A percentile compares a stretch with the other conserved stretches of the same genome.
Conservation (phyloP, 2,113 vertebrate species). For the Hippocampus zosterae region DNA sequence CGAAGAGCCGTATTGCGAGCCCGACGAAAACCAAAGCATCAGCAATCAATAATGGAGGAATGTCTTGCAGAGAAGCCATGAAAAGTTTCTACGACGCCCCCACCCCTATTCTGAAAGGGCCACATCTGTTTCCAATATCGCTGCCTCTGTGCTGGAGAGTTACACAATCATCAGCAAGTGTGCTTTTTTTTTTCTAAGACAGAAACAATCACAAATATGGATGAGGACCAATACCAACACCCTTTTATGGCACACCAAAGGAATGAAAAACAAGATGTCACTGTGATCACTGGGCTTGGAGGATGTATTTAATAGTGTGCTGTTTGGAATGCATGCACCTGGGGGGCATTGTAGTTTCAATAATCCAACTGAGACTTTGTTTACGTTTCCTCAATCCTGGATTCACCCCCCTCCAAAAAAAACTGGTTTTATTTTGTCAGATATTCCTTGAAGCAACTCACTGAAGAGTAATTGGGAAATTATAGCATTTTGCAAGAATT, state of each 20-base stretch:
- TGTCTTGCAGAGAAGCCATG: slow-evolving; percentile 49
- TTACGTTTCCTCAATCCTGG: slow-evolving; percentile 3
- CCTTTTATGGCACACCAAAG: slow-evolving; percentile 49
- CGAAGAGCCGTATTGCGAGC: slow-evolving; percentile 61
- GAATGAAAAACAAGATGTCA: slow-evolving; percentile 53
- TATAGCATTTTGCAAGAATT: background rate
- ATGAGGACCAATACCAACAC: slow-evolving; percentile 50
- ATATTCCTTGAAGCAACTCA: background rate
- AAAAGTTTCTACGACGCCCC: slow-evolving; percentile 7
- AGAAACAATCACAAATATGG: slow-evolving; percentile 55
- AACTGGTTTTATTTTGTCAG: background rate
- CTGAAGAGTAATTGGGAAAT: background rate
- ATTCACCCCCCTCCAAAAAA: background rate
- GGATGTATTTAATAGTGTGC: slow-evolving; percentile 40
- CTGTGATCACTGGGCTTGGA: slow-evolving; percentile 39
- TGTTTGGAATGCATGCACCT: slow-evolving; percentile 4
- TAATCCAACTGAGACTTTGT: slow-evolving; percentile 2
- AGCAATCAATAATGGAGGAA: slow-evolving; percentile 73
- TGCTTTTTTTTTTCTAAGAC: slow-evolving; percentile 38
- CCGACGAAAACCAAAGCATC: slow-evolving; percentile 69
- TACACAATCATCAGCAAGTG: slow-evolving; percentile 66
- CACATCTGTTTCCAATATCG: slow-evolving; percentile 84
- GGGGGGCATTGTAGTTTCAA: slow-evolving; percentile 25
- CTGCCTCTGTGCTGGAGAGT: slow-evolving; percentile 58
- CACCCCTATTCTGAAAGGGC: slow-evolving; percentile 44